Evolutionary conservation across 2,113 vertebrate species (phyloP).

Genomic region (Ameiurus melas): DNA sequence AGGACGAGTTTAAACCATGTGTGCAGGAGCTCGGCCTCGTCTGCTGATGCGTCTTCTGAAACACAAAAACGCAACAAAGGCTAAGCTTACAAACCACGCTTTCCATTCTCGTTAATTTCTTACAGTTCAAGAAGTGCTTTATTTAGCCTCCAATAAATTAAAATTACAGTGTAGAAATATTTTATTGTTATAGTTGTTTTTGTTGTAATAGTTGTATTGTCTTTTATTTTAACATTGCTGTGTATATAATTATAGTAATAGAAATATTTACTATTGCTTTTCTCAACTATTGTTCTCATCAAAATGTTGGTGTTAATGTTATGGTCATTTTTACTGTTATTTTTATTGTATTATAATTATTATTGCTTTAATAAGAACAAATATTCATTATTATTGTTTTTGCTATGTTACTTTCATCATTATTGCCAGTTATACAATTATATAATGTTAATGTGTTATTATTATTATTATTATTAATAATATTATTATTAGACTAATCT

Average conservation of each 20-base stretch:
- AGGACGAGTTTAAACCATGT: conserved; percentile 91
- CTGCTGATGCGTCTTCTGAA: conserved; percentile 56
- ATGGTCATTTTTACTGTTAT: too few relatives aligned
- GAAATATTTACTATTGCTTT: too few relatives aligned
- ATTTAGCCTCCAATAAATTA: neutral
- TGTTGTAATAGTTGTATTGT: too few relatives aligned
- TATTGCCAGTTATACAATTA: too few relatives aligned
- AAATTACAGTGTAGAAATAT: neutral
- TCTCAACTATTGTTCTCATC: neutral
- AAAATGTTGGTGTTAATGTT: neutral
- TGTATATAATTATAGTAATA: neutral
- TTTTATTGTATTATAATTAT: too few relatives aligned
- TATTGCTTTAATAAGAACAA: too few relatives aligned
- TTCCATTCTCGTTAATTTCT: too few relatives aligned
- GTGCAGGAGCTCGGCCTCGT: conserved; percentile 83
- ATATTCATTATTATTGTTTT: too few relatives aligned
- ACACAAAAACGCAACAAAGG: neutral
- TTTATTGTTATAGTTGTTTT: neutral
- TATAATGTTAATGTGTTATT: too few relatives aligned
- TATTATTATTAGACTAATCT: neutral
- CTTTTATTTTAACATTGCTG: neutral
- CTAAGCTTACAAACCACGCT: neutral
- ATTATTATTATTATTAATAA: too few relatives aligned
- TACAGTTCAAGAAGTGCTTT: neutral
- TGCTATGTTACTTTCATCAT: too few relatives aligned